A percentile compares a stretch with the other conserved stretches of the same genome.
phyloP scores from a whole-genome alignment of 2,113 vertebrate genomes.

The Silurus asotus region DNA sequence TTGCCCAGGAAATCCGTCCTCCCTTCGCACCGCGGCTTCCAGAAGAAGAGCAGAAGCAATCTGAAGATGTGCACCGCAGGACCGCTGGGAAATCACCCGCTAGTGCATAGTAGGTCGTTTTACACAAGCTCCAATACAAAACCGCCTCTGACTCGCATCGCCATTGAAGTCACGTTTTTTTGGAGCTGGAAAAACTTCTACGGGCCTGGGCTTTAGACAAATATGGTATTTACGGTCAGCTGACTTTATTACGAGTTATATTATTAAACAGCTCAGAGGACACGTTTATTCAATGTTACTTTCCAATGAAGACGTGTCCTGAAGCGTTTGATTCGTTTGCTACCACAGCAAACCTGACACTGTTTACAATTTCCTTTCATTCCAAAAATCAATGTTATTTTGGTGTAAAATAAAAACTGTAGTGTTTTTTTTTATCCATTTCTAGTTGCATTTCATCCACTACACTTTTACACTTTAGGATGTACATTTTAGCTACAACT shows the following conservation, averaged over 20 bases:
- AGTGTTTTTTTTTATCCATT: too few species aligned
- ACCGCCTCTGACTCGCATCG: conserved; percentile 2
- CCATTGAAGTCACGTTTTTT: conserved; percentile 21
- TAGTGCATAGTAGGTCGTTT: conserved; percentile 47
- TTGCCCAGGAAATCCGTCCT: conserved; percentile 55
- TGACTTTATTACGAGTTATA: background rate
- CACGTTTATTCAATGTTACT: background rate
- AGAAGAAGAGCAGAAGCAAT: conserved; percentile 48
- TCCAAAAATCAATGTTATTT: too few species aligned
- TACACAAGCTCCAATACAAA: conserved; percentile 39
- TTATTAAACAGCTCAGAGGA: background rate
- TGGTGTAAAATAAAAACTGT: too few species aligned
- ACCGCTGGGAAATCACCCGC: conserved; percentile 48
- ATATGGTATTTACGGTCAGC: background rate
- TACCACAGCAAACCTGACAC: background rate
- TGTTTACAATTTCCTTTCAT: too few species aligned
- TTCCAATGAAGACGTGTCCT: background rate
- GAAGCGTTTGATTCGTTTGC: background rate
- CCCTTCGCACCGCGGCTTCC: conserved; percentile 36
- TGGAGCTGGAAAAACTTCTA: background rate
- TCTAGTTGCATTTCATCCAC: too few species aligned
- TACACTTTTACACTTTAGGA: too few species aligned
- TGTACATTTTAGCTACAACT: too few species aligned
- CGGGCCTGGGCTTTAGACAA: background rate
- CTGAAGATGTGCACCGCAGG: conserved; percentile 45